Conservation (phyloP, 1,140 invertebrate species). For the Magallana angulata region DNA sequence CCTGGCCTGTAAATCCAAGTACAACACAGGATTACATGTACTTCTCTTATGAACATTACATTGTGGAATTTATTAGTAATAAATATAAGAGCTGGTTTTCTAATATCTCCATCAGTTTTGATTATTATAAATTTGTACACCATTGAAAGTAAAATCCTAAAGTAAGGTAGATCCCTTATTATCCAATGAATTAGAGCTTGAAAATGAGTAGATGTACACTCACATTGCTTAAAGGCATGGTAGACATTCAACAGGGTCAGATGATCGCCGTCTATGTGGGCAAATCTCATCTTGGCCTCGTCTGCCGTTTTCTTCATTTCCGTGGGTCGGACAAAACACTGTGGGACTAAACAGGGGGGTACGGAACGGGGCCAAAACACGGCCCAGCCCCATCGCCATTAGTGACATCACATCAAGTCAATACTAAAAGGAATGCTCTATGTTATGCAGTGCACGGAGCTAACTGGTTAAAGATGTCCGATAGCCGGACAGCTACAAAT, state of each 20-base stretch:
- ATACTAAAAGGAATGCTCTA: conserved; percentile 76
- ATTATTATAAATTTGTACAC: too few relatives aligned
- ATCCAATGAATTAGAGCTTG: too few relatives aligned
- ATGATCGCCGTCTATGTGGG: conserved; percentile 99
- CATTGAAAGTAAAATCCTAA: too few relatives aligned
- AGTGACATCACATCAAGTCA: conserved; percentile 70
- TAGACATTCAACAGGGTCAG: conserved; percentile 96
- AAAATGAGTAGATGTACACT: conserved; percentile 80
- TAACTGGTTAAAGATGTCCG: background rate
- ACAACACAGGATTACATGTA: background rate
- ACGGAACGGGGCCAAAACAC: conserved; percentile 72
- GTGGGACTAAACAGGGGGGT: conserved; percentile 89
- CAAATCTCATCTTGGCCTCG: conserved; percentile 99
- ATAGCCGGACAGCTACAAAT: background rate
- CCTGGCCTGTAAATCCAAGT: conserved; percentile 81
- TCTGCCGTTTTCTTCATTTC: conserved; percentile 99
- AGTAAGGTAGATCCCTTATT: too few relatives aligned
- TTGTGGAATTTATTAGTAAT: too few relatives aligned
- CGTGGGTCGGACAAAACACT: conserved; percentile 99
- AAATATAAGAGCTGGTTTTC: too few relatives aligned
- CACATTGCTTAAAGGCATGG: conserved; percentile 99
- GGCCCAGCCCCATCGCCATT: conserved; percentile 78
- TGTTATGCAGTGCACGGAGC: conserved; percentile 63
- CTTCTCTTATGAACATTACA: too few relatives aligned
- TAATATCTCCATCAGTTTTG: too few relatives aligned